Evolutionary conservation across 2,113 vertebrate species (phyloP).

Genomic region (Poeciliopsis turrubarensis): DNA sequence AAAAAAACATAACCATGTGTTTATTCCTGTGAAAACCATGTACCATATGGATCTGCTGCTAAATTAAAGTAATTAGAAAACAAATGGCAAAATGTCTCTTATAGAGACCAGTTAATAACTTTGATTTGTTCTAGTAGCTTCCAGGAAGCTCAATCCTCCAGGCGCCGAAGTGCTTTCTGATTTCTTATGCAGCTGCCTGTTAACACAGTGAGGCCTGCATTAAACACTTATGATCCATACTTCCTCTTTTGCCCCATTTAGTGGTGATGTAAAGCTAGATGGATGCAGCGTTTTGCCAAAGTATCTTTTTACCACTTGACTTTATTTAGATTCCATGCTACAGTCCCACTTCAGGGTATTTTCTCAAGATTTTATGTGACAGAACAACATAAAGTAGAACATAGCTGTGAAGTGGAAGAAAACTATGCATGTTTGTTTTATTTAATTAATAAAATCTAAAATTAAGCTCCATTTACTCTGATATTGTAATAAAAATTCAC

Average conservation of each 20-base stretch:
- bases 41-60: neutral
- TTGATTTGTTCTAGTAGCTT: neutral
- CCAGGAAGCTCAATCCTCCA: neutral
- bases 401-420: neutral
- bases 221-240: neutral
- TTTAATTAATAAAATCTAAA: neutral
- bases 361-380: neutral
- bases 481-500: too few relatives aligned
- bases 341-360: neutral
- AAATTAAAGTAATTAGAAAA: neutral
- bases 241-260: neutral
- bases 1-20: neutral
- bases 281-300: neutral
- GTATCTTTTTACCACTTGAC: neutral
- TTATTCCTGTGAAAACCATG: conserved; percentile 1
- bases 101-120: neutral
- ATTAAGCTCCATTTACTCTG: too few relatives aligned
- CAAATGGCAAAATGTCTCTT: neutral
- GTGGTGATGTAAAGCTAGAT: neutral
- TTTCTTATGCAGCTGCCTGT: neutral
- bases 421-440: neutral
- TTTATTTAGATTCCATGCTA: neutral
- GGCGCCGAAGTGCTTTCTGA: neutral
- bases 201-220: neutral
- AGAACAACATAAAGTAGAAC: neutral